Conservation (phyloP, 1,140 invertebrate genomes). For the Drosophila albomicans region DNA sequence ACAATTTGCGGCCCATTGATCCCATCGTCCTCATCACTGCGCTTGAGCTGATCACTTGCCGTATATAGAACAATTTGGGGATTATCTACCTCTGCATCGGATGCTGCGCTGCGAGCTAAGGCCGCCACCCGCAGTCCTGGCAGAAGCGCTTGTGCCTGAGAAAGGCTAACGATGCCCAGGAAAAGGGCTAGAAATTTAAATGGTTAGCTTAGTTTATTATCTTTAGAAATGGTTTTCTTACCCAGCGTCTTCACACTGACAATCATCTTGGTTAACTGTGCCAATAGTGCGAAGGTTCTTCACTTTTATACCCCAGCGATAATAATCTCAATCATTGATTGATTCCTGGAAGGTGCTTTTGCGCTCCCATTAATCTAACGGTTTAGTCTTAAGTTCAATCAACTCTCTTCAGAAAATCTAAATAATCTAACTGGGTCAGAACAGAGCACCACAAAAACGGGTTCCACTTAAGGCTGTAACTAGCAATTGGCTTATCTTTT, state of each 20-base stretch:
- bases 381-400: slow-evolving; percentile 46
- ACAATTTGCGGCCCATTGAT: slow-evolving; percentile 64
- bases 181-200: slow-evolving; percentile 37
- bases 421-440: slow-evolving; percentile 63
- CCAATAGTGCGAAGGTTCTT: background rate
- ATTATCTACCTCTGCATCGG: slow-evolving; percentile 17
- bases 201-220: background rate
- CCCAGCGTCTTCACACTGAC: slow-evolving; percentile 35
- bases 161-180: slow-evolving; percentile 28
- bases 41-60: slow-evolving; percentile 29
- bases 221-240: slow-evolving; percentile 29
- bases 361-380: slow-evolving; percentile 14
- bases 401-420: slow-evolving; percentile 25
- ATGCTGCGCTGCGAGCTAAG: slow-evolving; percentile 35
- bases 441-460: slow-evolving; percentile 20
- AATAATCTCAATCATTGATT: slow-evolving; percentile 27
- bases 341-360: slow-evolving; percentile 53
- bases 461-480: slow-evolving; percentile 24
- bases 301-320: slow-evolving; percentile 63
- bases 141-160: slow-evolving; percentile 45
- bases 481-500: slow-evolving; percentile 10
- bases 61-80: slow-evolving; percentile 62
- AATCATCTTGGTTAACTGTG: slow-evolving; percentile 53
- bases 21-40: slow-evolving; percentile 32
- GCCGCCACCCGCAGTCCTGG: slow-evolving; percentile 29